Percentiles rank a stretch among this genome's conserved stretches.
Evolutionary conservation across 2,797 vertebrate genomes (phyloP).

Genomic region (Paramormyrops hopkinsi): DNA sequence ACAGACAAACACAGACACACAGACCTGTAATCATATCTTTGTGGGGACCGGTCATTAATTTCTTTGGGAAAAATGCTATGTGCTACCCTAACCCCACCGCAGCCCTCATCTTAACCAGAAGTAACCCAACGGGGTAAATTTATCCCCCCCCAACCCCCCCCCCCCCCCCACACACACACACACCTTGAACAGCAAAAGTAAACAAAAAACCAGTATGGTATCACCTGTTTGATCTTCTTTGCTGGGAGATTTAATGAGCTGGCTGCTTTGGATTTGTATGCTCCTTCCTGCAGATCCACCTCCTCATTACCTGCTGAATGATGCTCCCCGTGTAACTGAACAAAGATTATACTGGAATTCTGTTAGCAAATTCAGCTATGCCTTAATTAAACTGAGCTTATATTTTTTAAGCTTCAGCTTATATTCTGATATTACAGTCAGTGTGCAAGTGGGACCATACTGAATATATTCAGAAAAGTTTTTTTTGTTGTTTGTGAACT

Average conservation of each 20-base stretch:
- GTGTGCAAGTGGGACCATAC: background rate
- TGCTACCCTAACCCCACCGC: background rate
- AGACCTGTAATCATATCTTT: background rate
- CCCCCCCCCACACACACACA: background rate
- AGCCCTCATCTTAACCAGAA: background rate
- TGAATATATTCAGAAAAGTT: background rate
- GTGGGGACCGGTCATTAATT: too few species aligned
- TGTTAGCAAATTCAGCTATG: background rate
- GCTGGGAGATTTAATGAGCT: background rate
- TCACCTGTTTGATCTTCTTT: background rate
- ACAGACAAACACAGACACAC: background rate
- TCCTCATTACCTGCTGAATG: background rate
- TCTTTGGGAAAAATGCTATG: too few species aligned
- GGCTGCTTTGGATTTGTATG: background rate
- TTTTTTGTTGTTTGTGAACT: background rate
- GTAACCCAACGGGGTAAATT: background rate
- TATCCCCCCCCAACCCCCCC: too few species aligned
- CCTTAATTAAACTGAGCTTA: background rate
- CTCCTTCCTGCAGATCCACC: background rate
- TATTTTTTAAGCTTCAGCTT: background rate
- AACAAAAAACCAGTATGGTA: background rate
- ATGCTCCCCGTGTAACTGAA: background rate
- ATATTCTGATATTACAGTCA: background rate
- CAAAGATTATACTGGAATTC: background rate
- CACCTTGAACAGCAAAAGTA: background rate